A percentile compares a stretch with the other conserved stretches of the same genome.
Conservation (phyloP, 2,888 invertebrate genomes). For the Bhutanitis thaidina region DNA sequence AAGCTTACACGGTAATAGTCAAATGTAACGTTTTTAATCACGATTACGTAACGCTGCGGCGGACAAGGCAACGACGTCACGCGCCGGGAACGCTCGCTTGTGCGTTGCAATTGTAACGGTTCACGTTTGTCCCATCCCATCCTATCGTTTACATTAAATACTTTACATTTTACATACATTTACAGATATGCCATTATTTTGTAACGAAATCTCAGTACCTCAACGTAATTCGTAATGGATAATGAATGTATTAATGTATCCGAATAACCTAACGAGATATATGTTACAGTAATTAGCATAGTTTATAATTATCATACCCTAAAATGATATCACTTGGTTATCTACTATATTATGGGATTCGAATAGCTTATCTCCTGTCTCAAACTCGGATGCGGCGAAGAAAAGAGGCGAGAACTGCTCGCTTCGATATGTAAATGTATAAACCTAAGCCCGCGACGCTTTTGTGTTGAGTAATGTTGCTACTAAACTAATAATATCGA, state of each 20-base stretch:
- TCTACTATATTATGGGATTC: not conserved
- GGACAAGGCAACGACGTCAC: not conserved
- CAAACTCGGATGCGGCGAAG: not conserved
- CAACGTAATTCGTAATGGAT: too few relatives aligned
- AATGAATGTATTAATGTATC: too few relatives aligned
- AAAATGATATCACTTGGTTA: constrained; percentile 4
- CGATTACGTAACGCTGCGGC: not conserved
- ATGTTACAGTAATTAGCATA: not conserved
- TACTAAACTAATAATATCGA: too few relatives aligned
- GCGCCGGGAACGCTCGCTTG: not conserved
- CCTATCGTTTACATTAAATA: not conserved
- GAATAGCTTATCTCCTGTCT: not conserved
- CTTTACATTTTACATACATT: not conserved
- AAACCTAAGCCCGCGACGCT: too few relatives aligned
- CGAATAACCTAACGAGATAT: not conserved
- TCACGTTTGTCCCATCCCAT: not conserved
- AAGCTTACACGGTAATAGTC: not conserved
- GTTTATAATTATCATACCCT: not conserved
- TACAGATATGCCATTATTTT: not conserved
- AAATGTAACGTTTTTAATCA: not conserved
- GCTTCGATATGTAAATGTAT: too few relatives aligned
- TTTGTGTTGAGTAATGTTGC: too few relatives aligned
- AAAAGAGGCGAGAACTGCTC: not conserved
- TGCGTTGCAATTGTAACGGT: not conserved
- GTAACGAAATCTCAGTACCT: not conserved